These are phyloP conservation scores for Triops longicaudatus DNA, from an alignment of 1,140 invertebrate species.

Conservation along the genomic window DNA sequence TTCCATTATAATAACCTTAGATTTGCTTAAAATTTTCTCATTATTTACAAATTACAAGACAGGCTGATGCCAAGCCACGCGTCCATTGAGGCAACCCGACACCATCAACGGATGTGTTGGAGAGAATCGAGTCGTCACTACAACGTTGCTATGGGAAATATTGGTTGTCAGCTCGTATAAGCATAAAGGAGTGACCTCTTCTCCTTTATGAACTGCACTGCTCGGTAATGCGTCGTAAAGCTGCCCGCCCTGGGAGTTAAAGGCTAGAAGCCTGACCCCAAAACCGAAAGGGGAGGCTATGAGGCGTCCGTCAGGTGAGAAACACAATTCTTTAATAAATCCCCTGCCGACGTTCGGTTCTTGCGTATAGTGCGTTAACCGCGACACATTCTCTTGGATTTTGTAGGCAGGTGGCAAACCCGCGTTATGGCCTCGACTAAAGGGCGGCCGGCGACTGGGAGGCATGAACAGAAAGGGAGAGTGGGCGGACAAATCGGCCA, in stretches of 20 bases:
- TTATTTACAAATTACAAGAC: constrained; percentile 43
- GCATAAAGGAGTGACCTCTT: constrained; percentile 40
- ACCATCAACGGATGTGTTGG: constrained; percentile 74
- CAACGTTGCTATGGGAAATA: constrained; percentile 67
- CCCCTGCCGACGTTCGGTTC: constrained; percentile 81
- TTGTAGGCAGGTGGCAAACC: neutral
- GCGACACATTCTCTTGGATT: constrained; percentile 56
- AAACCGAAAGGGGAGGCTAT: constrained; percentile 81
- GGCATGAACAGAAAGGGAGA: constrained; percentile 27
- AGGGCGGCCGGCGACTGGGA: constrained; percentile 22
- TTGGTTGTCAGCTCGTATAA: constrained; percentile 57
- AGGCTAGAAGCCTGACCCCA: constrained; percentile 70
- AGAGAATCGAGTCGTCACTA: constrained; percentile 85
- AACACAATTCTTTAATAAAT: constrained; percentile 74
- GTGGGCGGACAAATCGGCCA: constrained; percentile 27
- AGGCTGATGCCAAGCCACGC: constrained; percentile 83
- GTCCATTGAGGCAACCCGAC: constrained; percentile 76
- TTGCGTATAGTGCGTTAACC: constrained; percentile 73
- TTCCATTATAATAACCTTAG: neutral
- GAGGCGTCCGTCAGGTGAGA: constrained; percentile 75
- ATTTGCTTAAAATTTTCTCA: neutral
- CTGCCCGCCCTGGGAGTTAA: constrained; percentile 67
- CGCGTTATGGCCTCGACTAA: constrained; percentile 17
- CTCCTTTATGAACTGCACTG: constrained; percentile 15
- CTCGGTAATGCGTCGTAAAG: constrained; percentile 56